A percentile compares a stretch with the other conserved stretches of the same genome.
These are phyloP conservation scores for Lacanobia oleracea DNA, from an alignment of 2,888 invertebrate genomes.

Conservation along the genomic window DNA sequence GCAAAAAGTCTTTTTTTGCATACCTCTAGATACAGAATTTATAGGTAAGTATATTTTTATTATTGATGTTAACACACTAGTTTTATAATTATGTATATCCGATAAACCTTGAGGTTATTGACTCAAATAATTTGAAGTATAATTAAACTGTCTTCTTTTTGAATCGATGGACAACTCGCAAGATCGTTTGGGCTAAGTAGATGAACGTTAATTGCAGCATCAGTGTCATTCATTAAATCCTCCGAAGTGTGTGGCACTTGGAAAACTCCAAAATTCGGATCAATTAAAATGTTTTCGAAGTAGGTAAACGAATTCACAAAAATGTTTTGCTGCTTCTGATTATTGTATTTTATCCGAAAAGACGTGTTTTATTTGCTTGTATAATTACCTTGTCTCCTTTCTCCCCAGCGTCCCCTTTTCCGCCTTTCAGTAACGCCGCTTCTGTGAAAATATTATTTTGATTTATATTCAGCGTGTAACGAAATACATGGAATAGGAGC, in stretches of 20 bases:
- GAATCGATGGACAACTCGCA: no score
- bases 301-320: neutral
- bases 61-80: neutral
- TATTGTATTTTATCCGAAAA: slow-evolving; percentile 1
- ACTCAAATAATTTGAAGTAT: no score
- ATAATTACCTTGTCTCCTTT: slow-evolving; percentile 86
- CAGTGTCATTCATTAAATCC: no score
- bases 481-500: slow-evolving; percentile 34
- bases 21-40: neutral
- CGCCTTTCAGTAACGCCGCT: slow-evolving; percentile 75
- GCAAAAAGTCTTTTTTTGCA: no score
- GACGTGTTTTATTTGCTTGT: slow-evolving; percentile 20
- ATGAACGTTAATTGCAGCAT: no score
- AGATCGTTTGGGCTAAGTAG: no score
- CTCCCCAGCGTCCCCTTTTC: slow-evolving; percentile 80
- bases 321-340: neutral
- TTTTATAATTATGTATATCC: neutral
- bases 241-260: no score
- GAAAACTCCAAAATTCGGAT: no score
- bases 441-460: slow-evolving; percentile 76
- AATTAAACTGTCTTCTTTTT: neutral
- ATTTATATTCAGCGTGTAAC: slow-evolving; percentile 43
- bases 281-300: neutral
- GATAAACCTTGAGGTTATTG: neutral
- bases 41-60: no score